A percentile compares a stretch with the other conserved stretches of the same genome.
phyloP scores from a whole-genome alignment of 64 coral and sea anemone genomes.

The Dendrophyllia cribrosa region DNA sequence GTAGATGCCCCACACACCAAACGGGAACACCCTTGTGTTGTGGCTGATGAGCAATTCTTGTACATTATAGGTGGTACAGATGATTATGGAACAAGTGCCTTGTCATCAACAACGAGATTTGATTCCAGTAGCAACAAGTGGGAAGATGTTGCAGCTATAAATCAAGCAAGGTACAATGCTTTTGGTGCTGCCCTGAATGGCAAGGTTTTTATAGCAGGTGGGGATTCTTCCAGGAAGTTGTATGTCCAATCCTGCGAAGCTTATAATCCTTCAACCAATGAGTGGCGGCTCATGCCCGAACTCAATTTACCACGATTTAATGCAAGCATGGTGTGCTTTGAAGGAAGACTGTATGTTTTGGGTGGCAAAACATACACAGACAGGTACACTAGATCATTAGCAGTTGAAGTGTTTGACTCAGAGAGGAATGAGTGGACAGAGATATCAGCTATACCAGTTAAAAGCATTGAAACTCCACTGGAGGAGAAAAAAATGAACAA shows the following conservation, averaged over 20 bases:
- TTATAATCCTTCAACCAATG: neutral
- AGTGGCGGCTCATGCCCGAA: neutral
- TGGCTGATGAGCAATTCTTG: neutral
- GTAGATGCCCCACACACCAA: neutral
- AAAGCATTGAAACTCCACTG: neutral
- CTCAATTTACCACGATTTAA: neutral
- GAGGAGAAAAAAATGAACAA: neutral
- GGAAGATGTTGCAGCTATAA: neutral
- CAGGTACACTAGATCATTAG: neutral
- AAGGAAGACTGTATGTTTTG: conserved; percentile 2
- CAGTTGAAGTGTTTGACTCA: neutral
- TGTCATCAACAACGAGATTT: neutral
- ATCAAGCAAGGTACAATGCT: neutral
- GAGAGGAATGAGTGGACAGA: neutral
- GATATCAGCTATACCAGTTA: neutral
- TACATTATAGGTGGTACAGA: neutral
- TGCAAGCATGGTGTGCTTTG: conserved; percentile 6
- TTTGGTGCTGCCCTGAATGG: neutral
- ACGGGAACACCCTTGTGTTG: neutral
- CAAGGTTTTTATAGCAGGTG: neutral
- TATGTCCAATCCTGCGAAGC: neutral
- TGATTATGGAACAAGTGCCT: too few species aligned
- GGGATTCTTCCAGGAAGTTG: neutral
- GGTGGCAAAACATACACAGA: neutral
- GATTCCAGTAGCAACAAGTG: neutral